Evolutionary conservation across 1,140 invertebrate genomes (phyloP), one percentile per base, ranked within the genome.

Genomic region (Drosophila ercepeae): DNA sequence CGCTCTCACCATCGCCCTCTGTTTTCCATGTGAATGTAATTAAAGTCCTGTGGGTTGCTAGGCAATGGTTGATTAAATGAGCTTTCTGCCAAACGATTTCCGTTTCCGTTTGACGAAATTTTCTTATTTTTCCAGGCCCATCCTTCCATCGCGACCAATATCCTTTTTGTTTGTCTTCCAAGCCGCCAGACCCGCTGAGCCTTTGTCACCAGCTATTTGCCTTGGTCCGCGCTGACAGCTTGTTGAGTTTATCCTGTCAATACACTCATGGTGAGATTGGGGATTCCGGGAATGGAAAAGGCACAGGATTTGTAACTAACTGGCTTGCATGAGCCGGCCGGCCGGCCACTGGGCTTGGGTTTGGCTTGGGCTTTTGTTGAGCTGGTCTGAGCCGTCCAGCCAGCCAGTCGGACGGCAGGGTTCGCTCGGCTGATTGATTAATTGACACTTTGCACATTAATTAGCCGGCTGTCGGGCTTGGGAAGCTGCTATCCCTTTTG

Each of bases 361-460:
- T 53, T 67, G n/a, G 5, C 41, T 53, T 67, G 41, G 60, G 58
- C 69, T 59, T 83, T 44, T 48, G 64, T 63, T 81, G 69, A 63
- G 54, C 42, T 39, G 29, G 25, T 49, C 46, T 45, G 27, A 54
- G 64, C 58, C 53, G 13, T 34, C 42, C 48, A 21, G 21, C 4
- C 21, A 39, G 36, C 9, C 29, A 39, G 36, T 13, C n/a, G 36
- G 14, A 11, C 11, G 78, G 50, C 55, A 61, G 67, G 73, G 86
- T 84, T 84, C 81, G 81, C 75, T 69, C 57, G 74, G 39, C 70
- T 75, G 77, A 88, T 88, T 88, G 82, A 88, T 88, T 82, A 88
- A 88, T 88, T 82, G 82, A 89, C 82, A 88, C 77, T 88, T 82
- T 89, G 70, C 82, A 75, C 82, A 88, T 88, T 88, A 88, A 88